phyloP scores from a whole-genome alignment of 2,888 invertebrate genomes.

The Dugesia japonica region DNA sequence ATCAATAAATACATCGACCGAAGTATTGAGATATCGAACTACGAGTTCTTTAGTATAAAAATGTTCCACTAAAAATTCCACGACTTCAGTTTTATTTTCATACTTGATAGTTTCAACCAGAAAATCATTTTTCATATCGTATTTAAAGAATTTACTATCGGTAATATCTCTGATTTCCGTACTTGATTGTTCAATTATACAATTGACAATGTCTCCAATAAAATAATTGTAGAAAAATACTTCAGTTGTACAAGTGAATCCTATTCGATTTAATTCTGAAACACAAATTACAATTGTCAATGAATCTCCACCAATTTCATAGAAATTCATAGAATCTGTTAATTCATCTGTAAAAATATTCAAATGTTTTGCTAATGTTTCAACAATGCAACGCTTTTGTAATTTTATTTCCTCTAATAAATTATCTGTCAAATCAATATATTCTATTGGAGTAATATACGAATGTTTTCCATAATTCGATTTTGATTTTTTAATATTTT shows the following conservation, averaged over 20 bases:
- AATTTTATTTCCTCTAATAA: neutral
- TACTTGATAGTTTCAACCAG: neutral
- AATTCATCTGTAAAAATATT: slow-evolving; percentile 17
- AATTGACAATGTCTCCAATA: neutral
- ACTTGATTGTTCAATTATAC: neutral
- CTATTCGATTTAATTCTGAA: neutral
- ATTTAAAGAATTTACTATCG: neutral
- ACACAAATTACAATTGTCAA: neutral
- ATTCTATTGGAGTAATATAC: neutral
- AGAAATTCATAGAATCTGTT: slow-evolving; percentile 4
- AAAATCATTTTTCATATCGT: neutral
- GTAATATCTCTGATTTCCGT: neutral
- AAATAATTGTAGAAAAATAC: neutral
- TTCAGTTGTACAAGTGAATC: neutral
- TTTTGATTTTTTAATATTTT: neutral
- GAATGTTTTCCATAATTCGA: neutral
- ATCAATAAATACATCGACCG: neutral
- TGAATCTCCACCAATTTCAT: slow-evolving; percentile 9
- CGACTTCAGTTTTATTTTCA: neutral
- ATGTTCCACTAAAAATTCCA: neutral
- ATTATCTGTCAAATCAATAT: neutral
- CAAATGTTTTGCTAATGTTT: neutral
- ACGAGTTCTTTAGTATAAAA: neutral
- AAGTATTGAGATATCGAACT: neutral
- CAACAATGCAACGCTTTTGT: neutral